phyloP scores from a whole-genome alignment of 2,797 vertebrate species.

The Clarias laeviceps region DNA sequence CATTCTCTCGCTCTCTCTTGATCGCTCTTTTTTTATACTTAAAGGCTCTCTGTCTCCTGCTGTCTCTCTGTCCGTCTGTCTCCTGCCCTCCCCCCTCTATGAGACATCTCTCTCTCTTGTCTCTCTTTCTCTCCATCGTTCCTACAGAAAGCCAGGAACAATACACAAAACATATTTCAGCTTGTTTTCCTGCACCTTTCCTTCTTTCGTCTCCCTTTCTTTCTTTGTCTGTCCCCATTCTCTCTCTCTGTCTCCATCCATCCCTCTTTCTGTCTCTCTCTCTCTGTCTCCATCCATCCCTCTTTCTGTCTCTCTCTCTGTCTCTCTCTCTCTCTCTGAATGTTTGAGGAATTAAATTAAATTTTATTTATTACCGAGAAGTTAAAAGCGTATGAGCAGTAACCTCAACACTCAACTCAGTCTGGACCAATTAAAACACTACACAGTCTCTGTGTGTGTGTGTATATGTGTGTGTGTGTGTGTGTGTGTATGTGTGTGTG shows the following conservation, averaged over 20 bases:
- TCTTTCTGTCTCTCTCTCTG: neutral
- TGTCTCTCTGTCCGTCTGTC: neutral
- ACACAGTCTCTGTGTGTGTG: neutral
- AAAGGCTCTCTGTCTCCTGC: neutral
- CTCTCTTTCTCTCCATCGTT: neutral
- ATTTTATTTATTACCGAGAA: neutral
- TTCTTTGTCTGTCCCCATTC: neutral
- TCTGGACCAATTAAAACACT: neutral
- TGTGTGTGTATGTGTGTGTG: neutral
- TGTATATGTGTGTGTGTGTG: neutral
- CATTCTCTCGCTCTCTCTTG: neutral
- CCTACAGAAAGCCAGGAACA: no score
- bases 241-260: neutral
- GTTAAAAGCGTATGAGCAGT: neutral
- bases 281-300: neutral
- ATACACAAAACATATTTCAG: no score
- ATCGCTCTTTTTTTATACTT: neutral
- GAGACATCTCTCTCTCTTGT: neutral
- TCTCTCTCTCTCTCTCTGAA: neutral
- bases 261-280: neutral
- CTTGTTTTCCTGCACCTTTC: no score
- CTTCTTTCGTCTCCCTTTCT: neutral
- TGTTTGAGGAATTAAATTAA: neutral
- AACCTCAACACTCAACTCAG: neutral
- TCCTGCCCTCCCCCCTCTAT: neutral